phyloP scores from a whole-genome alignment of 2,113 vertebrate genomes.

The Chaetodon auriga region DNA sequence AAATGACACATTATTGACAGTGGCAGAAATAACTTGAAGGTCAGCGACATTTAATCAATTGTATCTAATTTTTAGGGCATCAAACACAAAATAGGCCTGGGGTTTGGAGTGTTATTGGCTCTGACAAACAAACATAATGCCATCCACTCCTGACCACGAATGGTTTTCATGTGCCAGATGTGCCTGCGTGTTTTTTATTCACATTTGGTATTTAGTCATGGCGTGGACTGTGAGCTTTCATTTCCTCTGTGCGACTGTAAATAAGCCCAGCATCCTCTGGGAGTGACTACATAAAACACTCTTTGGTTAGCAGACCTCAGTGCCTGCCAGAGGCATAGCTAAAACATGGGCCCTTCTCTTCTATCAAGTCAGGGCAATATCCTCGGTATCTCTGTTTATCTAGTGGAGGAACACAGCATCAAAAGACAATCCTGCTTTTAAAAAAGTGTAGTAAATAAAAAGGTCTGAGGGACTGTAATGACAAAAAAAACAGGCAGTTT shows the following conservation, averaged over 20 bases:
- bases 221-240: slow-evolving; percentile 61
- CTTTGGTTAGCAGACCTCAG: slow-evolving; percentile 60
- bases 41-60: slow-evolving; percentile 57
- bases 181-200: slow-evolving; percentile 67
- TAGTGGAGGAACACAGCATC: slow-evolving; percentile 25
- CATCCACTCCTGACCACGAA: slow-evolving; percentile 49
- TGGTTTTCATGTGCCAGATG: slow-evolving; percentile 69
- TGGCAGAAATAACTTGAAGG: slow-evolving; percentile 56
- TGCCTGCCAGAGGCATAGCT: slow-evolving; percentile 64
- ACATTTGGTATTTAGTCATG: slow-evolving; percentile 73
- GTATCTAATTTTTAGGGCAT: slow-evolving; percentile 52
- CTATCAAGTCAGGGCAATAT: slow-evolving; percentile 56
- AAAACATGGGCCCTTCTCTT: slow-evolving; percentile 47
- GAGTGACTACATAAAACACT: slow-evolving; percentile 75
- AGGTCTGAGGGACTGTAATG: slow-evolving; percentile 19
- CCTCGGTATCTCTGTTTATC: slow-evolving; percentile 60
- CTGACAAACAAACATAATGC: slow-evolving; percentile 69
- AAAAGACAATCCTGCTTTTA: slow-evolving; percentile 22
- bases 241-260: slow-evolving; percentile 72
- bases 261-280: slow-evolving; percentile 72
- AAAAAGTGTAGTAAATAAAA: slow-evolving; percentile 11
- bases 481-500: not conserved
- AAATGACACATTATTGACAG: slow-evolving; percentile 45
- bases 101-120: slow-evolving; percentile 53
- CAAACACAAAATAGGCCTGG: slow-evolving; percentile 39